Percentiles rank a stretch among this genome's conserved stretches.
Conservation (phyloP, 2,797 vertebrate species). For the Danionella dracula region DNA sequence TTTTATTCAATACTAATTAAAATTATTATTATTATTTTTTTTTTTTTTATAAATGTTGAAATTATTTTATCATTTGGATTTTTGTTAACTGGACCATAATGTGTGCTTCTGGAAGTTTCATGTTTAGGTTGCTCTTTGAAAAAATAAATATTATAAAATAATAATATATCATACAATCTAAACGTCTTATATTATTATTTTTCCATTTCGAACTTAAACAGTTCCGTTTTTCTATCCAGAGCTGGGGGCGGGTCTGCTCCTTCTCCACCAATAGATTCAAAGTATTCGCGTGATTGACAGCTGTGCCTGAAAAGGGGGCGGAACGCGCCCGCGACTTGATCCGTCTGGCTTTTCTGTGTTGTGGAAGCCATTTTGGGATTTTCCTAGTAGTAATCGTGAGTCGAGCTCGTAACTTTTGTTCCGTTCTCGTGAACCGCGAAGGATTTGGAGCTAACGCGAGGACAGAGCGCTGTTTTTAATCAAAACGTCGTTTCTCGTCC, state of each 20-base stretch:
- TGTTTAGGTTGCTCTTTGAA: too few relatives aligned
- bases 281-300: slow-evolving; percentile 63
- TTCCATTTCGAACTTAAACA: too few relatives aligned
- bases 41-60: too few relatives aligned
- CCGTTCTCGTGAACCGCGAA: slow-evolving; percentile 39
- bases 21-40: too few relatives aligned
- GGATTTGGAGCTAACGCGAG: not conserved
- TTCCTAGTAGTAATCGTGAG: slow-evolving; percentile 62
- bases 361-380: slow-evolving; percentile 91
- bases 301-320: slow-evolving; percentile 63
- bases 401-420: slow-evolving; percentile 55
- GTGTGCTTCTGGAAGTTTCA: too few relatives aligned
- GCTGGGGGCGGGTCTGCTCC: not conserved
- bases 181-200: too few relatives aligned
- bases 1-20: too few relatives aligned
- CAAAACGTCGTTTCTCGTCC: not conserved
- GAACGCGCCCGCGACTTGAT: slow-evolving; percentile 58
- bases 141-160: too few relatives aligned
- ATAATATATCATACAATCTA: too few relatives aligned
- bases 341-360: slow-evolving; percentile 83
- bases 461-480: not conserved
- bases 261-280: slow-evolving; percentile 69
- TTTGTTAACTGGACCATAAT: too few relatives aligned
- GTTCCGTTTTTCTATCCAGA: not conserved
- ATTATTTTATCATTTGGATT: too few relatives aligned